These are phyloP conservation scores for Urocitellus parryii DNA, from an alignment of 2,113 vertebrate species.

Conservation along the genomic window DNA sequence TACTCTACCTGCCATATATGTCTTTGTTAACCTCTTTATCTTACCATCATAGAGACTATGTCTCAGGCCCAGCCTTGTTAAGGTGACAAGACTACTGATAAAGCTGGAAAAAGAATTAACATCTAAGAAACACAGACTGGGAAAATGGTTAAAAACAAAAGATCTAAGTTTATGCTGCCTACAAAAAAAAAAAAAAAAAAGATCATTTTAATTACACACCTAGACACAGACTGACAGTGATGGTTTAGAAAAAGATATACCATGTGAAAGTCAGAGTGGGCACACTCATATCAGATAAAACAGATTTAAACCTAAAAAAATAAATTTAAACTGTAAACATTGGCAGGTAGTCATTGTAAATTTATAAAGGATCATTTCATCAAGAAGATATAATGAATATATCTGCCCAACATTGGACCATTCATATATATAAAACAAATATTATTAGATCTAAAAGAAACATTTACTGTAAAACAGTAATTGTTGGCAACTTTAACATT, in stretches of 20 bases:
- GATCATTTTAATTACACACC: not conserved
- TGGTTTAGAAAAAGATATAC: not conserved
- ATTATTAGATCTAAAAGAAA: not conserved
- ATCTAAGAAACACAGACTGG: not conserved
- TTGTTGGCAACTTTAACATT: not conserved
- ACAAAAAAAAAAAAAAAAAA: not conserved
- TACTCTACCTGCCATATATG: not conserved
- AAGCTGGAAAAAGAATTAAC: not conserved
- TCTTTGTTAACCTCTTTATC: not conserved
- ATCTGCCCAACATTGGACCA: no score
- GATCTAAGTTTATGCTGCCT: not conserved
- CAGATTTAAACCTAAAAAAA: not conserved
- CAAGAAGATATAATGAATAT: not conserved
- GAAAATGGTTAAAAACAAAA: not conserved
- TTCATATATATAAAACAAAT: not conserved
- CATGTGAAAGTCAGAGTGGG: not conserved
- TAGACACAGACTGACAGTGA: not conserved
- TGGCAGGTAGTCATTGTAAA: not conserved
- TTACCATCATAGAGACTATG: not conserved
- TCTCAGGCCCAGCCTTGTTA: not conserved
- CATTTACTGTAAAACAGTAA: no score
- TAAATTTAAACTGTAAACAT: not conserved
- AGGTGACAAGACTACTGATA: constrained; percentile 22
- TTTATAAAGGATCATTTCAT: not conserved
- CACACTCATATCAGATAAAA: not conserved